Evolutionary conservation across 2,113 vertebrate species (phyloP), one percentile per base, ranked within the genome.

Genomic region (Peromyscus maniculatus): DNA sequence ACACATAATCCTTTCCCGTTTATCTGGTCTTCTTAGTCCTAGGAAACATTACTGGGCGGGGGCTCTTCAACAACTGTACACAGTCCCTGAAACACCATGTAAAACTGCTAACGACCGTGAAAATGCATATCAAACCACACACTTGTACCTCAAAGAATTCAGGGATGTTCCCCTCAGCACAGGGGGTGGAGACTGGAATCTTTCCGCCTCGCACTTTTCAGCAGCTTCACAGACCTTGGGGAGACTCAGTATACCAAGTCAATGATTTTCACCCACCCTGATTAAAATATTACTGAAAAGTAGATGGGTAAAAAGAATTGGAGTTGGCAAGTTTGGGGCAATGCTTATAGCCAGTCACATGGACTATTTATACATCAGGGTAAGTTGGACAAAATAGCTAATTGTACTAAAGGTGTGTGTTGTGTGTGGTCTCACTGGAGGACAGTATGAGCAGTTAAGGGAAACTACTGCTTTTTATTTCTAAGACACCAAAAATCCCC

Each of bases 41-140:
- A 79, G 79, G 86, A 91, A 96, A 86, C 96, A 96, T 91, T 59
- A 95, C 95, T 84, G 94, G n/a, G n/a, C 11, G n/a, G 71, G 93
- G 49, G 75, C 39, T 95, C 90, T 89, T 96, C 74, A 89, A 74
- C 59, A 91, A 95, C 59, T 94, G 59, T 62, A 96, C 93, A 96
- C 57, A 87, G 79, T 66, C n/a, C 79, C 72, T 31, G 22, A 88
- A 92, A 97, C 31, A 93, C 78, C 88, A 93, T 88, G 93, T 91
- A 89, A 93, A 97, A 75, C 59, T 78, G 71, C 86, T 94, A 94
- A 93, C 13, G 92, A 78, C 82, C 43, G 91, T 31, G 64, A 84
- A 71, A 95, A 89, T 49, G 95, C 19, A 33, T 91, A 96, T 78
- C 88, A 91, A 94, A 75, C 96, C 82, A 87, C 43, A 79, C 71